phyloP scores from a whole-genome alignment of 2,797 vertebrate species.

The Telmatherina bonti region DNA sequence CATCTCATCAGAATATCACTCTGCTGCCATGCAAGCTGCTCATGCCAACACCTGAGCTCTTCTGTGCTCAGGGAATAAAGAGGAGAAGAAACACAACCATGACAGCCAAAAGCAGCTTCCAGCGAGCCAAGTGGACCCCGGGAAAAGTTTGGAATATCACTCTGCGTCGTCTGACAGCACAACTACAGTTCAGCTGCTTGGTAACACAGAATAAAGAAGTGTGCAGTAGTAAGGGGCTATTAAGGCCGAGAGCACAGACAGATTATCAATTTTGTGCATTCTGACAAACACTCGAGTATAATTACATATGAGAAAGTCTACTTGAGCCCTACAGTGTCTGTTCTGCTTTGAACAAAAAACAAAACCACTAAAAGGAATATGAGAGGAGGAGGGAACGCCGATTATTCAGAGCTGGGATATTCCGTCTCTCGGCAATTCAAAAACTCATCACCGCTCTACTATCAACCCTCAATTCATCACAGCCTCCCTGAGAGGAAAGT shows the following conservation, averaged over 20 bases:
- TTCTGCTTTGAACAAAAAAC: slow-evolving; percentile 2
- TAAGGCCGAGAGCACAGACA: slow-evolving; percentile 25
- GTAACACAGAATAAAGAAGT: slow-evolving; percentile 22
- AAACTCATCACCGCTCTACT: neutral
- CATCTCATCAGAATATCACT: slow-evolving; percentile 77
- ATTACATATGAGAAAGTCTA: slow-evolving; percentile 37
- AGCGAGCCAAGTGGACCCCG: slow-evolving; percentile 41
- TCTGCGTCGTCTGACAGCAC: slow-evolving; percentile 29
- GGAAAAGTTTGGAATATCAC: slow-evolving; percentile 46
- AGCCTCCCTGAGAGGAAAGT: slow-evolving; percentile 20
- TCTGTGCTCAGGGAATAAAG: slow-evolving; percentile 50
- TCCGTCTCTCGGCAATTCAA: slow-evolving; percentile 5
- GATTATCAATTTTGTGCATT: slow-evolving; percentile 33
- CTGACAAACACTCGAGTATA: slow-evolving; percentile 40
- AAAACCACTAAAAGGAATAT: neutral
- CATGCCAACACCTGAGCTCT: slow-evolving; percentile 78
- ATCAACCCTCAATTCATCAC: slow-evolving; percentile 16
- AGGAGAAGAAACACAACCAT: slow-evolving; percentile 34
- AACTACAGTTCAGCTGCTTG: slow-evolving; percentile 30
- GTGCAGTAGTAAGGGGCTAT: slow-evolving; percentile 35
- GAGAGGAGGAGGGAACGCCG: neutral
- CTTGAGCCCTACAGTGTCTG: slow-evolving; percentile 18
- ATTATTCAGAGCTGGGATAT: slow-evolving; percentile 13
- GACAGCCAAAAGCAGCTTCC: slow-evolving; percentile 40
- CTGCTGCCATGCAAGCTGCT: slow-evolving; percentile 71